Evolutionary conservation across 2,113 vertebrate genomes (phyloP), one percentile per base, ranked within the genome.

Genomic region (Ceuthmochares aereus): DNA sequence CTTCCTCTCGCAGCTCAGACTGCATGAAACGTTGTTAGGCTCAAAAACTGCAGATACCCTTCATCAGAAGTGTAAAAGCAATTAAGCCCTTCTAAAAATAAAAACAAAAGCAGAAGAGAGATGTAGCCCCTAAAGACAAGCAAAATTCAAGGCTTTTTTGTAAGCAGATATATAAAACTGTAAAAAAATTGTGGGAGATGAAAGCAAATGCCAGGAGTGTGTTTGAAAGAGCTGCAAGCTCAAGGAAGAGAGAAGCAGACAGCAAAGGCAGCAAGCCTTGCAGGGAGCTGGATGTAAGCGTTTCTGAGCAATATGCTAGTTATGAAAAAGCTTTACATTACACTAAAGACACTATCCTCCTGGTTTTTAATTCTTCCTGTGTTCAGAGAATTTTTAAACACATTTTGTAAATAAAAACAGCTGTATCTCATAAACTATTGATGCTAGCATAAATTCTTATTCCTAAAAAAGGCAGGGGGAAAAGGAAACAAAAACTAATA

Each of bases 71-170:
- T 29, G 6, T 25, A 49, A 79, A 90, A 85, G 30, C 62, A 56
- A 55, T 59, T 73, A 60, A 79, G 30, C 2, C 15, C 16, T 75
- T 68, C 62, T 25, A n/a, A 76, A 95, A 82, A 62, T 12, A 84
- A 89, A 81, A 63, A 47, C 49, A 45, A 82, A 93, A 93, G 25
- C 22, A 74, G n/a, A 66, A 70, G 19, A 79, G 12, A 47, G 11
- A 42, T 40, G 22, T 27, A 49, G 13, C 52, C 52, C 56, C 55
- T 82, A 18, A 58, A 63, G 42, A 68, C 37, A 59, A 67, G 32
- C 0, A 58, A 37, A 36, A 63, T 8, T 18, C 15, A 5, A 17
- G 32, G 15, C 3, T 20, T 55, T 8, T 25, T 55, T 3, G 0
- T 26, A 14, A 78, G 5, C 6, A 58, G 87, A 66, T 32, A 7